These are phyloP conservation scores for Burhinus bistriatus DNA, from an alignment of 2,113 vertebrate species.

Conservation along the genomic window DNA sequence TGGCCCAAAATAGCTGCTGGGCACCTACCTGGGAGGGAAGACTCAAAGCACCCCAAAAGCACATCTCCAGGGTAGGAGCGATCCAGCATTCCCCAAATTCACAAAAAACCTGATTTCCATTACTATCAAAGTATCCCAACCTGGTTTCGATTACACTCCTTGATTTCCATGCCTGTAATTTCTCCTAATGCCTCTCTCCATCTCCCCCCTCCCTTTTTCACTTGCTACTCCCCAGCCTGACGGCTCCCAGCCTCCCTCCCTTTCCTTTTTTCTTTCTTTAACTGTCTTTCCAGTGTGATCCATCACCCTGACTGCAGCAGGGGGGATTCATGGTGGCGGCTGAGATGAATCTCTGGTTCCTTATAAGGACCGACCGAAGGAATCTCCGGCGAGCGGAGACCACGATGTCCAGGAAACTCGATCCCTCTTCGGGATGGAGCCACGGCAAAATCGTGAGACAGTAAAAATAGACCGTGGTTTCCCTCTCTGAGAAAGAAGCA, in stretches of 20 bases:
- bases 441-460: background rate
- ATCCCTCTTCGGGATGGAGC: background rate
- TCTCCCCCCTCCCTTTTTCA: background rate
- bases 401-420: background rate
- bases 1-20: background rate
- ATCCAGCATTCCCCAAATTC: background rate
- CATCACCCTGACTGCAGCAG: background rate
- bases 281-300: background rate
- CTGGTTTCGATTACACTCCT: slow-evolving; percentile 48
- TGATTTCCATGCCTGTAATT: background rate
- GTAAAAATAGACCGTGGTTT: background rate
- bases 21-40: background rate
- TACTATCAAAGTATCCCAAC: background rate
- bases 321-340: background rate
- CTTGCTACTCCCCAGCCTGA: background rate
- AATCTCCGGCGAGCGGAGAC: background rate
- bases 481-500: background rate
- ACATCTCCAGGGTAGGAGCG: background rate
- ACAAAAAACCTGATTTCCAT: background rate
- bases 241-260: background rate
- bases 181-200: background rate
- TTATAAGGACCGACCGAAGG: slow-evolving; percentile 16
- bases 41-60: background rate
- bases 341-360: background rate
- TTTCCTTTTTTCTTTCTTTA: background rate